Evolutionary conservation across 2,888 invertebrate genomes (phyloP).

Genomic region (Pyrochroa serraticornis): DNA sequence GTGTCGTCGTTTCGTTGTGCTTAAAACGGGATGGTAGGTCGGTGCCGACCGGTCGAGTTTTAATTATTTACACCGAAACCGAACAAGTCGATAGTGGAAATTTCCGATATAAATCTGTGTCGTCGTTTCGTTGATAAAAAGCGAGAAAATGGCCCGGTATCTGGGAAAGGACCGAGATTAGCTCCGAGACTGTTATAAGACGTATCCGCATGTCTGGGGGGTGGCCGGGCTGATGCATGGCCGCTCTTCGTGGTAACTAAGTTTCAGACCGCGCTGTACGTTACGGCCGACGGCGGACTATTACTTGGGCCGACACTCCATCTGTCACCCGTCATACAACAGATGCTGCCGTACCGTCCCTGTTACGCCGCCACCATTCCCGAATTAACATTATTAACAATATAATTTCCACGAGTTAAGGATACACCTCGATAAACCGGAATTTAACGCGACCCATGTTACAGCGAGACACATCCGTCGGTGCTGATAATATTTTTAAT

Average conservation of each 20-base stretch:
- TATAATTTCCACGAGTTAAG: not conserved
- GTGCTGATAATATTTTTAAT: too few relatives aligned
- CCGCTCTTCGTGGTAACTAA: constrained; percentile 40
- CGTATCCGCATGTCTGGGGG: constrained; percentile 4
- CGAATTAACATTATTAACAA: constrained; percentile 9
- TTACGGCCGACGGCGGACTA: constrained; percentile 35
- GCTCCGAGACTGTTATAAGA: constrained; percentile 3
- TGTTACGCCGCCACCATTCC: not conserved
- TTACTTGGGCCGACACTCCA: constrained; percentile 41
- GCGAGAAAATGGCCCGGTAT: too few relatives aligned
- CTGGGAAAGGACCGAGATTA: constrained; percentile 8
- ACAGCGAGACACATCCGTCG: not conserved
- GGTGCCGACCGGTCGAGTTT: too few relatives aligned
- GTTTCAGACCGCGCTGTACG: constrained; percentile 44
- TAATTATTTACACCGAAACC: too few relatives aligned
- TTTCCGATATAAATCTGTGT: too few relatives aligned
- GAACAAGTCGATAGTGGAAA: too few relatives aligned
- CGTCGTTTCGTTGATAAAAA: too few relatives aligned
- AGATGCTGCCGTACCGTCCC: constrained; percentile 32
- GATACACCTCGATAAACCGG: not conserved
- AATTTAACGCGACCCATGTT: not conserved
- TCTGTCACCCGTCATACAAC: constrained; percentile 45
- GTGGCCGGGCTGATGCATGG: constrained; percentile 28
- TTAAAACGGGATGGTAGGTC: too few relatives aligned
- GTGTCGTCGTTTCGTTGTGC: too few relatives aligned